Evolutionary conservation across 2,113 vertebrate genomes (phyloP).

Genomic region (Mus pahari): DNA sequence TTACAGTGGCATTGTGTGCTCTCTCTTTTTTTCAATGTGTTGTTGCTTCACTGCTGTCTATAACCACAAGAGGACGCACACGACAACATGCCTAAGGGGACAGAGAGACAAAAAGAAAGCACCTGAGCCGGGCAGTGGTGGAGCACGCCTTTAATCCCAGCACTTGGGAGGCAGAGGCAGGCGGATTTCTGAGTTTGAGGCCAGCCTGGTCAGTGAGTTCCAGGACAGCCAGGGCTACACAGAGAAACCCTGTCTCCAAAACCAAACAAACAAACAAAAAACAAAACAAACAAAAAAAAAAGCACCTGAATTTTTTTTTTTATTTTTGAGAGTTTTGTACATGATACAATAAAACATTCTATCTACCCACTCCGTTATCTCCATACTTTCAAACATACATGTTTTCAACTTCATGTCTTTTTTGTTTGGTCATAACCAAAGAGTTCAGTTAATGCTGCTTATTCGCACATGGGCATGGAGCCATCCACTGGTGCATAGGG

Average conservation of each 20-base stretch:
- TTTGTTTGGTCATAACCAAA: background rate
- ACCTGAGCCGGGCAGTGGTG: too few relatives aligned
- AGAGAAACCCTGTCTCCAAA: too few relatives aligned
- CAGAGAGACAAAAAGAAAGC: background rate
- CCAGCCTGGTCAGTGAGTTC: too few relatives aligned
- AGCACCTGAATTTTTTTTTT: background rate
- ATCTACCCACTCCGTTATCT: background rate
- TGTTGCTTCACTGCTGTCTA: background rate
- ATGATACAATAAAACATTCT: background rate
- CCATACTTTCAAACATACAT: background rate
- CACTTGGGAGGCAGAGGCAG: too few relatives aligned
- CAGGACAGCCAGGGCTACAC: too few relatives aligned
- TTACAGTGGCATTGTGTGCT: background rate
- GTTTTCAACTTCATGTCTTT: background rate
- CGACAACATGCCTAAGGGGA: too few relatives aligned
- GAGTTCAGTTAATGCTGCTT: background rate
- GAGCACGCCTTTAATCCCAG: too few relatives aligned
- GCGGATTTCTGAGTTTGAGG: too few relatives aligned
- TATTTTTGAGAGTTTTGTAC: background rate
- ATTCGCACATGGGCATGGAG: background rate
- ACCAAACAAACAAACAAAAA: too few relatives aligned
- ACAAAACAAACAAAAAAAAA: too few relatives aligned
- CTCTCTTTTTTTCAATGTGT: background rate
- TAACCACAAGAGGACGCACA: background rate
- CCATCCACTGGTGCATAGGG: too few relatives aligned